phyloP scores from a whole-genome alignment of 2,888 invertebrate species.

The Tipula lateralis region DNA sequence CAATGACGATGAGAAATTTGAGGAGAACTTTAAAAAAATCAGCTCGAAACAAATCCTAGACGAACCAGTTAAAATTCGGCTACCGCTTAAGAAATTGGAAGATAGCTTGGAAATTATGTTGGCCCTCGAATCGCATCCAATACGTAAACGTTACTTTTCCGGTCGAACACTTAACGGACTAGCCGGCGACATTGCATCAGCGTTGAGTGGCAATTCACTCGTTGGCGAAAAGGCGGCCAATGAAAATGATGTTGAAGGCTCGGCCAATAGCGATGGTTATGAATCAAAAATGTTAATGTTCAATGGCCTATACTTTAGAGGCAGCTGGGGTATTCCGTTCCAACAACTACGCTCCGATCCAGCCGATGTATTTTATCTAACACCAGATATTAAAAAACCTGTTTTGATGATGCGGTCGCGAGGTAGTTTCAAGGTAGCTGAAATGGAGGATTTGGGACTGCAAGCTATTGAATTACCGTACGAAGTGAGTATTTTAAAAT shows the following conservation, averaged over 20 bases:
- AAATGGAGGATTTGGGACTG: slow-evolving; percentile 59
- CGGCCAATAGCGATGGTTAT: slow-evolving; percentile 36
- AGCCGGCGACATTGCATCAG: slow-evolving; percentile 54
- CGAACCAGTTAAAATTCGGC: slow-evolving; percentile 53
- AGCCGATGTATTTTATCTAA: slow-evolving; percentile 59
- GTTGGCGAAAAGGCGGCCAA: slow-evolving; percentile 45
- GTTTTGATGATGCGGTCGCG: slow-evolving; percentile 64
- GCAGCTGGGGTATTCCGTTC: slow-evolving; percentile 69
- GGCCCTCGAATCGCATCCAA: slow-evolving; percentile 52
- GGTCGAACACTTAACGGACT: slow-evolving; percentile 39
- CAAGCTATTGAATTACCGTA: slow-evolving; percentile 70
- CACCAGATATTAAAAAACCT: slow-evolving; percentile 56
- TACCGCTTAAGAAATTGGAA: slow-evolving; percentile 52
- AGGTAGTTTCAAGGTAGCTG: slow-evolving; percentile 58
- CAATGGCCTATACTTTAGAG: slow-evolving; percentile 74
- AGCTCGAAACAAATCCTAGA: slow-evolving; percentile 51
- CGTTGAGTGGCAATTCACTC: slow-evolving; percentile 58
- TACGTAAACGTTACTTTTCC: slow-evolving; percentile 36
- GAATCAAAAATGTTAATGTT: slow-evolving; percentile 63
- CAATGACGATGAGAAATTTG: slow-evolving; percentile 54
- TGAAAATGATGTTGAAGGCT: slow-evolving; percentile 32
- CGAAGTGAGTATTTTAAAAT: slow-evolving; percentile 52
- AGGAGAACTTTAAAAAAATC: slow-evolving; percentile 51
- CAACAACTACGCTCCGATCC: slow-evolving; percentile 48
- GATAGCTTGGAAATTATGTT: slow-evolving; percentile 57